Evolutionary conservation across 2,888 invertebrate species (phyloP).

Genomic region (Ashinkailepas kermadecensis): DNA sequence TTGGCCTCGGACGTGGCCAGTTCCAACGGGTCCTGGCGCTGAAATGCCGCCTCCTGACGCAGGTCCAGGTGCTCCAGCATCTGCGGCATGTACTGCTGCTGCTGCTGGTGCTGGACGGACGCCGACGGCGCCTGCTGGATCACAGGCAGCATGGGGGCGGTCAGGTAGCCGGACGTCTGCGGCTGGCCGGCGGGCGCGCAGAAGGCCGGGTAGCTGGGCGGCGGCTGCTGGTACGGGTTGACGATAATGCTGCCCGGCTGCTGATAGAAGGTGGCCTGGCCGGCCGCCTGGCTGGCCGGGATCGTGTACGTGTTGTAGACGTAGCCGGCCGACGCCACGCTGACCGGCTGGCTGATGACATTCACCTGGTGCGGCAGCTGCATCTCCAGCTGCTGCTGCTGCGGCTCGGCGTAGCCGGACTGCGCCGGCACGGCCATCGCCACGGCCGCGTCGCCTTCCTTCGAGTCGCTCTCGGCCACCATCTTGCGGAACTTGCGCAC

Average conservation of each 20-base stretch:
- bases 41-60: slow-evolving; percentile 23
- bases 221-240: slow-evolving; percentile 11
- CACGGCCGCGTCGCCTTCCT: neutral
- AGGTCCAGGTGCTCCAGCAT: slow-evolving; percentile 24
- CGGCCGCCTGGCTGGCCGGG: slow-evolving; percentile 21
- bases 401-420: neutral
- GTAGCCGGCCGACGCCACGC: slow-evolving; percentile 23
- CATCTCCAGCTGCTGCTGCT: neutral
- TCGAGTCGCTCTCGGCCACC: slow-evolving; percentile 32
- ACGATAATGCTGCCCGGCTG: neutral
- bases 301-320: slow-evolving; percentile 20
- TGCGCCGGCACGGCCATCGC: neutral
- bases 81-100: slow-evolving; percentile 26
- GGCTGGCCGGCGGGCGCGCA: neutral
- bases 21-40: slow-evolving; percentile 28
- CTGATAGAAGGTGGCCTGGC: neutral
- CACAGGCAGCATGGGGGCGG: slow-evolving; percentile 24
- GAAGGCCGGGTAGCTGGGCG: slow-evolving; percentile 11
- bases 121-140: slow-evolving; percentile 25
- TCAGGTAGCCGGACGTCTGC: neutral
- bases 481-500: slow-evolving; percentile 37
- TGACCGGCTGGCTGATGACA: slow-evolving; percentile 26
- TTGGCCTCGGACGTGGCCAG: slow-evolving; percentile 27
- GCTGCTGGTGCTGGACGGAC: slow-evolving; percentile 26
- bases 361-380: slow-evolving; percentile 23